Evolutionary conservation across 2,888 invertebrate genomes (phyloP), one percentile per base, ranked within the genome.

Genomic region (Campopleginae sp.): DNA sequence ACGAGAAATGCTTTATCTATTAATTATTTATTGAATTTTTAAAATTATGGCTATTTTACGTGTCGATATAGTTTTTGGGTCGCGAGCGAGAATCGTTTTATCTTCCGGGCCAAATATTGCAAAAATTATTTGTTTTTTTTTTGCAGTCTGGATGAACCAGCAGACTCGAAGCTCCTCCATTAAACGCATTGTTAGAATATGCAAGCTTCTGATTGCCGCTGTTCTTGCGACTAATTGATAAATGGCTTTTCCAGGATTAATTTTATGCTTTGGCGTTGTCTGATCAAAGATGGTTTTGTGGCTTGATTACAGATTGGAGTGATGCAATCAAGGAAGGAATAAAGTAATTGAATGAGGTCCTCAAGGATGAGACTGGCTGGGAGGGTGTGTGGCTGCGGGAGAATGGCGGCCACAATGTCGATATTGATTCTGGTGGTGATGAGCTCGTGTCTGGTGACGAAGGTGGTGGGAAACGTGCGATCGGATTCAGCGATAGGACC

Each of bases 291-390:
- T 38, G 19, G 31, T 66, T 66, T 71, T 54, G 14, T 75, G 38
- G 86, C 54, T 58, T 89, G 88, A 82, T 92, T 93, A 1, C 90
- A 93, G 93, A 89, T 86, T 84, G 91, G 88, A 89, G 91, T 90
- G 86, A 93, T 93, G 93, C 90, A 87, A 89, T 74, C 88, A 85
- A 86, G 80, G 82, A 79, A 87, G 86, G 85, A 87, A 84, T 93
- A 89, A 91, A 86, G 51, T 65, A 79, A 72, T 79, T 75, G 51
- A 82, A 83, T 68, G 85, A 76, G 87, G 87, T 89, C 88, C 84
- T 83, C 81, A 77, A 86, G 77, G 66, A 92, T 89, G 92, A 89
- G 91, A 88, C 89, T 86, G 23, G 46, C 46, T 33, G 8, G 31
- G 72, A 46, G 70, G 70, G 77, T 88, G 79, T 80, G 81, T 72